Evolutionary conservation across 2,797 vertebrate species (phyloP), one percentile per base, ranked within the genome.

Genomic region (Malacoctenus gilli): DNA sequence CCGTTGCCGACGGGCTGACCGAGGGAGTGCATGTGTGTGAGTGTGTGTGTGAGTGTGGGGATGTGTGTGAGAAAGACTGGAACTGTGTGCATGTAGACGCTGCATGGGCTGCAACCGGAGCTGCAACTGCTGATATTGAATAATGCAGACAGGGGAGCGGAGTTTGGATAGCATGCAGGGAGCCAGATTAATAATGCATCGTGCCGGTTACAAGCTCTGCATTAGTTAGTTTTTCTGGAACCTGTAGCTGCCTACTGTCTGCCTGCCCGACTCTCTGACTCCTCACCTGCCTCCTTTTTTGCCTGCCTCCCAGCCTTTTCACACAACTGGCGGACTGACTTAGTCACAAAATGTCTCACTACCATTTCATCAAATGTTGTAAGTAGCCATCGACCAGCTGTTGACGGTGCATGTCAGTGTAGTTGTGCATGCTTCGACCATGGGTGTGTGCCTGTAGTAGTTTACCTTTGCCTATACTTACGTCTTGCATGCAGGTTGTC

Each of bases 341-440:
- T 39, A 47, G 32, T 78, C 90, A 92, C 85, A 94, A 90, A 86
- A 98, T 98, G 96, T 95, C 95, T 93, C 94, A 98, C 91, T 96
- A 95, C 76, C 93, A 95, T 93, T 96, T 98, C 86, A 95, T 98
- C 93, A 98, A 98, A 91, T 95, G 95, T 93, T 98, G 96, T 98
- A 90, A 98, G 96, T 98, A 95, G 77, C 73, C 72, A 67, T 76
- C 77, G 31, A 30, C 35, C 42, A 52, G 54, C 52, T 70, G 44
- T 77, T 38, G 47, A 25, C 65, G 59, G 30, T 79, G 23, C 60
- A 60, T 67, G 40, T 48, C 20, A 36, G 32, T 62, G 41, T 49
- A 22, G 31, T 25, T 39, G 15, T 37, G 40, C 43, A 5, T 47
- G 58, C 49, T 37, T 52, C 43, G 55, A 31, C 19, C 22, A 21